Percentiles rank a stretch among this genome's conserved stretches.
Evolutionary conservation across 1,140 invertebrate species (phyloP).

Genomic region (Philopotamus ludificatus): DNA sequence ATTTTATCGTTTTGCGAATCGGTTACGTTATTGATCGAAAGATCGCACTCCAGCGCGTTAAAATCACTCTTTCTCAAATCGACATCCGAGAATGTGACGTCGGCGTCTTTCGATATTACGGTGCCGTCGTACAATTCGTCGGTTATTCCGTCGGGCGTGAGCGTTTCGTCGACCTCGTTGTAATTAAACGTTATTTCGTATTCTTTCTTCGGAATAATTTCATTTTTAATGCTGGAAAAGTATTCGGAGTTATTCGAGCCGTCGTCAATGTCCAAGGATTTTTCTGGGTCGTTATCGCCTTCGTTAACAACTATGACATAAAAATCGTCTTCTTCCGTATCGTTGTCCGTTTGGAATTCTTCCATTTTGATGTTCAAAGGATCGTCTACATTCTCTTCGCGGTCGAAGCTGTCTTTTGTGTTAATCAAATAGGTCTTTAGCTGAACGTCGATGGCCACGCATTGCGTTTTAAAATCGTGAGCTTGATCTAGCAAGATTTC

Average conservation of each 20-base stretch:
- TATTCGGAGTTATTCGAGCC: constrained; percentile 1
- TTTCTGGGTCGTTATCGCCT: constrained; percentile 20
- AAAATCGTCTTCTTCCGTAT: constrained; percentile 31
- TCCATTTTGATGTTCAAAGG: background rate
- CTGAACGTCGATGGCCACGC: constrained; percentile 51
- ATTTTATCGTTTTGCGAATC: background rate
- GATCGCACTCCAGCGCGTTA: background rate
- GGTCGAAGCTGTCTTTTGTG: background rate
- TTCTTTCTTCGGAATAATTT: background rate
- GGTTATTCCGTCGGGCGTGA: background rate
- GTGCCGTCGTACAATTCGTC: background rate
- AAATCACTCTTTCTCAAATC: background rate
- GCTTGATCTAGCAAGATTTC: constrained; percentile 47
- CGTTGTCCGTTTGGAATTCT: constrained; percentile 3
- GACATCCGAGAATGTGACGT: background rate
- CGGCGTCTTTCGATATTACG: background rate
- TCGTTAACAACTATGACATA: constrained; percentile 36
- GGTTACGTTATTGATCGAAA: background rate
- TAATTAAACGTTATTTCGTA: background rate
- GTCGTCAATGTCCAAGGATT: constrained; percentile 19
- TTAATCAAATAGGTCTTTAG: constrained; percentile 44
- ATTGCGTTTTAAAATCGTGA: constrained; percentile 52
- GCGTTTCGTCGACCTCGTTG: constrained; percentile 21
- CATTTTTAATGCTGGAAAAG: background rate
- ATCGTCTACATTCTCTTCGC: background rate